Evolutionary conservation across 92 coral and sea anemone genomes (phyloP).

Genomic region (Hydrozoanthus gracilis): DNA sequence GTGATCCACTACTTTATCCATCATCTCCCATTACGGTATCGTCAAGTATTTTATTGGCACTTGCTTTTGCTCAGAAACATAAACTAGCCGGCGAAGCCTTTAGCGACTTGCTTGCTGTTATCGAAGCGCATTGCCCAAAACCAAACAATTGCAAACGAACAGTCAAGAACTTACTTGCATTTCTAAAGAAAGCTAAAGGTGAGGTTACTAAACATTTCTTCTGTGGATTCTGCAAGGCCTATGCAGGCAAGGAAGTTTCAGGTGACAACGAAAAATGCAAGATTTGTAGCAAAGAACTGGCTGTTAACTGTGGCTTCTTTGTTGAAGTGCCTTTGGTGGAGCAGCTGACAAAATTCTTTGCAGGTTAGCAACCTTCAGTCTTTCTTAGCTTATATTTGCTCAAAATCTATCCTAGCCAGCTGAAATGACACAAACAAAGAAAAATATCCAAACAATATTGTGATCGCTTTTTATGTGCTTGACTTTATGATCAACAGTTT

Average conservation of each 20-base stretch:
- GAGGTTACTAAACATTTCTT: conserved; percentile 43
- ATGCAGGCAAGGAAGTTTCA: conserved; percentile 5
- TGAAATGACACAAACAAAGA: too few relatives aligned
- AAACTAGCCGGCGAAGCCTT: conserved; percentile 62
- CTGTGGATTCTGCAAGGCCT: conserved; percentile 48
- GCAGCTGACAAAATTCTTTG: conserved; percentile 9
- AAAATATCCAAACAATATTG: too few relatives aligned
- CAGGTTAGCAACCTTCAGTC: not conserved
- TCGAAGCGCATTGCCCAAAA: conserved; percentile 70
- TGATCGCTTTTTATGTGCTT: too few relatives aligned
- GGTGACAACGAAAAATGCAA: conserved; percentile 27
- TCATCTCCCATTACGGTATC: conserved; percentile 62
- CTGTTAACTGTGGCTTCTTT: not conserved
- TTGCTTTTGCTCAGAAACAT: conserved; percentile 65
- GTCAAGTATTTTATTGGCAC: conserved; percentile 58
- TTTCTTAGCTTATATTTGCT: too few relatives aligned
- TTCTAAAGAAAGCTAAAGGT: conserved; percentile 43
- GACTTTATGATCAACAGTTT: too few relatives aligned
- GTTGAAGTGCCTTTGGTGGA: conserved; percentile 37
- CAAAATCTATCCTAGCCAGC: too few relatives aligned
- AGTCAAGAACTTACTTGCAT: conserved; percentile 18
- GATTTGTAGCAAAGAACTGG: conserved; percentile 32
- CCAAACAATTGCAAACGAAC: conserved; percentile 57
- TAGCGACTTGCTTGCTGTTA: conserved; percentile 61
- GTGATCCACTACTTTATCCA: conserved; percentile 53